Conservation (phyloP, 2,888 invertebrate genomes). For the Acholoe squamosa region DNA sequence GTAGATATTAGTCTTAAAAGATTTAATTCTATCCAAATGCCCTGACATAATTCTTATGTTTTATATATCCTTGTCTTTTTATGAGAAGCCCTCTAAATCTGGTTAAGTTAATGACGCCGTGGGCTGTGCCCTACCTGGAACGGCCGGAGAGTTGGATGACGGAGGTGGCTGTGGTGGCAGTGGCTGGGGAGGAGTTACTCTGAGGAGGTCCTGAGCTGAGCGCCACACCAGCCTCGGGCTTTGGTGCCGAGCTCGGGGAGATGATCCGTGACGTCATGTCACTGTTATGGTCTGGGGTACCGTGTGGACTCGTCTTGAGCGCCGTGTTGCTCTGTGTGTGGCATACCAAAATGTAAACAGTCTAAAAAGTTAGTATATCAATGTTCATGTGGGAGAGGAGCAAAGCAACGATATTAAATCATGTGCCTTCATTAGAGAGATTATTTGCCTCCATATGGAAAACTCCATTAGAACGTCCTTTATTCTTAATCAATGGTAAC, state of each 20-base stretch:
- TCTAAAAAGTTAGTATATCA: background rate
- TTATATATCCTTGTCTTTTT: too few relatives aligned
- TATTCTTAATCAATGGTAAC: too few relatives aligned
- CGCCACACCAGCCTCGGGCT: constrained; percentile 50
- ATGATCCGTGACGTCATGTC: constrained; percentile 65
- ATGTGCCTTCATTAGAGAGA: too few relatives aligned
- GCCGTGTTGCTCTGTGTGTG: background rate
- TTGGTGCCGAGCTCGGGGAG: constrained; percentile 43
- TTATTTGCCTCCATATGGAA: too few relatives aligned
- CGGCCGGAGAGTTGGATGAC: constrained; percentile 77
- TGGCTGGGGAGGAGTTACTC: constrained; percentile 74
- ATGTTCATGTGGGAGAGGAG: too few relatives aligned
- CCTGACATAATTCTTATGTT: too few relatives aligned
- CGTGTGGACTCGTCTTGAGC: constrained; percentile 18
- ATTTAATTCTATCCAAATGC: too few relatives aligned
- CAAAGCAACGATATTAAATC: too few relatives aligned
- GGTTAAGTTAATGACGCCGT: too few relatives aligned
- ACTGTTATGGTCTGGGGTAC: constrained; percentile 28
- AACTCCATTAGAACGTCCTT: too few relatives aligned
- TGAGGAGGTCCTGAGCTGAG: constrained; percentile 61
- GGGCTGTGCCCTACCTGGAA: constrained; percentile 61
- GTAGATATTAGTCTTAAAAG: too few relatives aligned
- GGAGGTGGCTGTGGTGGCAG: constrained; percentile 76
- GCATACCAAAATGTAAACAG: background rate
- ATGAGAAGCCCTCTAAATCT: too few relatives aligned